Evolutionary conservation across 2,113 vertebrate species (phyloP).

Genomic region (Pedionomus torquatus): DNA sequence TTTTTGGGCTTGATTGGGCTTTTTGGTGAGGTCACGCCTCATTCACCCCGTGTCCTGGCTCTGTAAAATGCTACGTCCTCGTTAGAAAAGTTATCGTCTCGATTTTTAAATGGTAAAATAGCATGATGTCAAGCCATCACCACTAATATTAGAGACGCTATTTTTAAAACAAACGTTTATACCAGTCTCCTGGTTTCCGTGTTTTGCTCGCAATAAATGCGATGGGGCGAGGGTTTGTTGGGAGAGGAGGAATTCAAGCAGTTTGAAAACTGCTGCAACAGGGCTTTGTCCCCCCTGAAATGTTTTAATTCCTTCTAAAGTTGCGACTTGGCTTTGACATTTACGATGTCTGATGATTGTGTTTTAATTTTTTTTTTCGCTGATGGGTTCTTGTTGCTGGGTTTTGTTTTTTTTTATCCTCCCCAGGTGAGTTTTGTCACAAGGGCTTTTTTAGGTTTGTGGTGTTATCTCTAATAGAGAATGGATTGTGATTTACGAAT

Average conservation of each 20-base stretch:
- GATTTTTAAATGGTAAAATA: not conserved
- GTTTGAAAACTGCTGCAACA: not conserved
- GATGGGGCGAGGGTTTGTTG: not conserved
- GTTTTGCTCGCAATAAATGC: not conserved
- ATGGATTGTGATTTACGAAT: not conserved
- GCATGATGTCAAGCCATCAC: not conserved
- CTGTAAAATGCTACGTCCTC: not conserved
- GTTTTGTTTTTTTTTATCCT: not conserved
- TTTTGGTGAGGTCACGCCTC: not conserved
- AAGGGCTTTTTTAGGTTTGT: not conserved
- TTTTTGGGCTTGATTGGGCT: not conserved
- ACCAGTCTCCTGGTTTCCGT: not conserved
- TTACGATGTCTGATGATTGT: not conserved
- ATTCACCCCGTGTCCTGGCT: not conserved
- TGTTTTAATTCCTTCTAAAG: not conserved
- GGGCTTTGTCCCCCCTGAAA: not conserved
- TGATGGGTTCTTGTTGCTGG: not conserved
- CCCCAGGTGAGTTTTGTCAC: not conserved
- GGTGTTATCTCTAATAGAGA: not conserved
- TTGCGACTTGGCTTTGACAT: not conserved
- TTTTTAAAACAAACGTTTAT: not conserved
- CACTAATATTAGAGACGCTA: not conserved
- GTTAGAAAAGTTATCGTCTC: not conserved
- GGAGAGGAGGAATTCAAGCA: not conserved
- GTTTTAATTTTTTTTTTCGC: not conserved